These are phyloP conservation scores for Melanotaenia pygmaea DNA, from an alignment of 2,797 vertebrate genomes.

Conservation along the genomic window DNA sequence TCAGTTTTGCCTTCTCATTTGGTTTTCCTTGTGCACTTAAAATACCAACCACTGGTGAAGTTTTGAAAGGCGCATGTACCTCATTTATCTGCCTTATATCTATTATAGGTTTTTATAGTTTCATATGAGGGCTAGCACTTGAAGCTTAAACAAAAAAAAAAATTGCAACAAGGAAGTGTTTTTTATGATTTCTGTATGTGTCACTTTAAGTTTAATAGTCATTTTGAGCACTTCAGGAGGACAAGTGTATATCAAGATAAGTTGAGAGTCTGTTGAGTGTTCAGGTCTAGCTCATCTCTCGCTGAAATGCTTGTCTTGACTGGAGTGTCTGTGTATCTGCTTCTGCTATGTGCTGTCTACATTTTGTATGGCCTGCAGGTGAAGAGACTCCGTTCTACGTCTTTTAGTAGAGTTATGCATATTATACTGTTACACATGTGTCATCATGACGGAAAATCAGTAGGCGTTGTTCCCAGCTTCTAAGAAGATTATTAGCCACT, in stretches of 20 bases:
- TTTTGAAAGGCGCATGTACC: background rate
- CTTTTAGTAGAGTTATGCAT: slow-evolving; percentile 24
- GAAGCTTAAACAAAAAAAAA: background rate
- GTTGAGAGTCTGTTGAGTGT: slow-evolving; percentile 7
- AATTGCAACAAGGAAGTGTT: slow-evolving; percentile 30
- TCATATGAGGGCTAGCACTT: slow-evolving; percentile 9
- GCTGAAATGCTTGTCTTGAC: slow-evolving; percentile 29
- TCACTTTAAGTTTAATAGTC: slow-evolving; percentile 24
- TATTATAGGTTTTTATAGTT: background rate
- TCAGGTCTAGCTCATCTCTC: slow-evolving; percentile 21
- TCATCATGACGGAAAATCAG: background rate
- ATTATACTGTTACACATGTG: slow-evolving; percentile 20
- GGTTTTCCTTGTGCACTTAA: slow-evolving; percentile 17
- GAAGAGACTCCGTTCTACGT: slow-evolving; percentile 6
- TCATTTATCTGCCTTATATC: background rate
- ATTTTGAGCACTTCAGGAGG: slow-evolving; percentile 11
- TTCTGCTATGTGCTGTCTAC: slow-evolving; percentile 20
- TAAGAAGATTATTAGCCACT: background rate
- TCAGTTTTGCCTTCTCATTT: slow-evolving; percentile 16
- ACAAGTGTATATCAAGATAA: slow-evolving; percentile 44
- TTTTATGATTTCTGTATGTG: slow-evolving; percentile 12
- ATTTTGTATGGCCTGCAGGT: slow-evolving; percentile 16
- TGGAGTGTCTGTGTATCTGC: slow-evolving; percentile 7
- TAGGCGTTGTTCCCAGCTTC: background rate
- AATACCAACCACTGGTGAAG: slow-evolving; percentile 5